Conservation (phyloP, 2,888 invertebrate species). For the Metacarcinus magister region DNA sequence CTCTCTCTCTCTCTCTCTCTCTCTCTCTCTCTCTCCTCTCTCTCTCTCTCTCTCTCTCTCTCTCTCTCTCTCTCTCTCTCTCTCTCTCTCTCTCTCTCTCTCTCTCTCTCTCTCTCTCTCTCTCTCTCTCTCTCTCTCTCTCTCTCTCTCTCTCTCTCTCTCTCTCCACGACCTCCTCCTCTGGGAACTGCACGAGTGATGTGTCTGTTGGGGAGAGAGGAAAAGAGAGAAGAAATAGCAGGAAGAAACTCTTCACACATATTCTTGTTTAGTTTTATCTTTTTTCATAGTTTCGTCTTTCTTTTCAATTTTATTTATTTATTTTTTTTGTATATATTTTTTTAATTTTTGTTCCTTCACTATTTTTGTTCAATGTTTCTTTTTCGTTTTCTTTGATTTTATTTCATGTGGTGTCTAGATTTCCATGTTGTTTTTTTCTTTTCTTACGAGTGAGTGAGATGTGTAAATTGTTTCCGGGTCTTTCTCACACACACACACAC, state of each 20-base stretch:
- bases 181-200: background rate
- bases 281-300: background rate
- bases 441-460: no score
- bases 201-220: background rate
- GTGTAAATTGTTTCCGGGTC: no score
- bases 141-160: background rate
- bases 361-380: no score
- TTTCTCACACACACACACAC: background rate
- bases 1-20: no score
- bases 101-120: background rate
- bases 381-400: no score
- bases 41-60: conserved; percentile 21
- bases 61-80: background rate
- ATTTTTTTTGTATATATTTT: no score
- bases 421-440: no score
- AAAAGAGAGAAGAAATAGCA: background rate
- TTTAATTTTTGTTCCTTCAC: no score
- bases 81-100: background rate
- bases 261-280: background rate
- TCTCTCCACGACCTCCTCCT: background rate
- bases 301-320: background rate
- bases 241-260: background rate
- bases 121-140: background rate
- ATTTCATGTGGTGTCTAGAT: no score
- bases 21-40: conserved; percentile 21